Percentiles rank a stretch among this genome's conserved stretches.
Evolutionary conservation across 1,140 invertebrate species (phyloP).

Genomic region (Leptonema lineaticorne): DNA sequence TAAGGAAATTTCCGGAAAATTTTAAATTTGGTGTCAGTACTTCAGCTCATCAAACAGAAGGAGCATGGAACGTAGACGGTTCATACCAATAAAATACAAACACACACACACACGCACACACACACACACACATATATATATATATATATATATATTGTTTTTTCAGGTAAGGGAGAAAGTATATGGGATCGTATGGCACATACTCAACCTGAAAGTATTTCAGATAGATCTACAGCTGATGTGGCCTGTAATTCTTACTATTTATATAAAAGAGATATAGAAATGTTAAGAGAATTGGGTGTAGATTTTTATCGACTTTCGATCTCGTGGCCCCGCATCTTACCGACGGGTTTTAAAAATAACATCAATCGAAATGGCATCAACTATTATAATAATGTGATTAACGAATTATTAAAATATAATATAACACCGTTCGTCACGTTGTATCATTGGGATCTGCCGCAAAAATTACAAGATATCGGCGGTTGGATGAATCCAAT

Average conservation of each 20-base stretch:
- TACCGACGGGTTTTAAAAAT: slow-evolving; percentile 49
- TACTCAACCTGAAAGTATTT: not conserved
- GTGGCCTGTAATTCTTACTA: slow-evolving; percentile 63
- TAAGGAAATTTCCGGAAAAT: slow-evolving; percentile 5
- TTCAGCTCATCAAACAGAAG: slow-evolving; percentile 24
- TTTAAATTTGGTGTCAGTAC: slow-evolving; percentile 27
- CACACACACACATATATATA: too few relatives aligned
- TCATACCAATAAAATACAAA: not conserved
- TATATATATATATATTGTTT: too few relatives aligned
- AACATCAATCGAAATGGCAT: slow-evolving; percentile 35
- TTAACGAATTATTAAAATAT: slow-evolving; percentile 55
- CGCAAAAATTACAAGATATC: slow-evolving; percentile 42
- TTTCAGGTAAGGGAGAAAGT: not conserved
- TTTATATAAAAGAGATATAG: slow-evolving; percentile 59
- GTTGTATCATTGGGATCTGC: slow-evolving; percentile 45
- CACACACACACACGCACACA: too few relatives aligned
- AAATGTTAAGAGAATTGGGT: slow-evolving; percentile 52
- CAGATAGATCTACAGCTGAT: slow-evolving; percentile 49
- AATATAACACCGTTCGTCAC: slow-evolving; percentile 47
- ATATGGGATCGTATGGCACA: not conserved
- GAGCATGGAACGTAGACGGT: slow-evolving; percentile 14
- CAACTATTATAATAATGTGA: slow-evolving; percentile 61
- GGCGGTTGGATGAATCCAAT: slow-evolving; percentile 38
- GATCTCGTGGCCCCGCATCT: slow-evolving; percentile 55
- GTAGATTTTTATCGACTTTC: slow-evolving; percentile 55